Evolutionary conservation across 2,113 vertebrate genomes (phyloP).

Genomic region (Chlamydotis undulata): DNA sequence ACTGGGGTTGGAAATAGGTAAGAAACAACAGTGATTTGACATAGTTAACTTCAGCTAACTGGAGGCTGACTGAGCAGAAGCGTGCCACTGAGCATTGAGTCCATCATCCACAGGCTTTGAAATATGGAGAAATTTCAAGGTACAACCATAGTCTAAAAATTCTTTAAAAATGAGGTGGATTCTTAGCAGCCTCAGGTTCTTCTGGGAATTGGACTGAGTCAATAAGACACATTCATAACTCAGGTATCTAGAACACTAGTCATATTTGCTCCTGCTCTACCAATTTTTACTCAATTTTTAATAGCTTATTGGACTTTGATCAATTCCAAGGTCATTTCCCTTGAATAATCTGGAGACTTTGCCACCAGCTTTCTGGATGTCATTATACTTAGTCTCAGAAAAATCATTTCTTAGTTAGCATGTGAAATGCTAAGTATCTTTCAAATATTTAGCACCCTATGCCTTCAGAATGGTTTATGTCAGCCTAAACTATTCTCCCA

Average conservation of each 20-base stretch:
- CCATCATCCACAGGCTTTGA: not conserved
- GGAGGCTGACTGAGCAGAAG: not conserved
- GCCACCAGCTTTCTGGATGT: not conserved
- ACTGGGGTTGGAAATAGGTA: not conserved
- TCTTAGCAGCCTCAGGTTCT: not conserved
- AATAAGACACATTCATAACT: conserved; percentile 60
- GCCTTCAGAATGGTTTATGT: not conserved
- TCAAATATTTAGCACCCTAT: not conserved
- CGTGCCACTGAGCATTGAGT: not conserved
- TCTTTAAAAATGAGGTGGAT: not conserved
- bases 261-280: conserved; percentile 23
- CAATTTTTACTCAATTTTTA: conserved; percentile 58
- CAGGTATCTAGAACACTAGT: conserved; percentile 10
- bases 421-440: not conserved
- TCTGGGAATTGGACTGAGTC: not conserved
- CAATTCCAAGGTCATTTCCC: conserved; percentile 33
- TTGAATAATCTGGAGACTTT: conserved; percentile 19
- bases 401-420: not conserved
- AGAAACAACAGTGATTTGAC: not conserved
- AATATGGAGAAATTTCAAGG: not conserved
- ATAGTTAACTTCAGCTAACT: not conserved
- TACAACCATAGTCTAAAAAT: not conserved
- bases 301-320: conserved; percentile 40
- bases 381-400: not conserved
- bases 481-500: not conserved